Conservation (phyloP, 1,140 invertebrate genomes). For the Trichoplusia ni region DNA sequence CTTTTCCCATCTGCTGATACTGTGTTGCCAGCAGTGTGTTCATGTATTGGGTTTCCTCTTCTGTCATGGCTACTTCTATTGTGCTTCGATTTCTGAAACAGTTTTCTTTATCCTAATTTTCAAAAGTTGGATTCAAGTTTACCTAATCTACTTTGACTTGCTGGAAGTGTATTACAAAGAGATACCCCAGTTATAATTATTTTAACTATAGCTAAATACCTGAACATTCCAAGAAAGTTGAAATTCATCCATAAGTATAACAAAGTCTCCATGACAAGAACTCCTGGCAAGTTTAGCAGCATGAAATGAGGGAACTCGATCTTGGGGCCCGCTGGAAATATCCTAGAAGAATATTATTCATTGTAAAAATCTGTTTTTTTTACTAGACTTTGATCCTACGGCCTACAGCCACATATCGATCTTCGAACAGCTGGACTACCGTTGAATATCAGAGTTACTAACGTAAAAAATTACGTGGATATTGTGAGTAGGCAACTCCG, state of each 20-base stretch:
- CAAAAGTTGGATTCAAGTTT: no score
- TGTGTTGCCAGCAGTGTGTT: slow-evolving; percentile 67
- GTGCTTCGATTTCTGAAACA: slow-evolving; percentile 52
- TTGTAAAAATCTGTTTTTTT: not conserved
- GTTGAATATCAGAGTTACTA: no score
- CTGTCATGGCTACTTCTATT: slow-evolving; percentile 58
- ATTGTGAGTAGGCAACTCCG: no score
- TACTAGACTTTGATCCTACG: no score
- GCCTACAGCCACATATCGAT: no score
- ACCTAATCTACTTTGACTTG: no score
- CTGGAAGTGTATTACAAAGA: no score
- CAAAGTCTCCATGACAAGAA: slow-evolving; percentile 82
- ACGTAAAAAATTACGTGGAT: no score
- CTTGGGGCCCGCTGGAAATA: slow-evolving; percentile 57
- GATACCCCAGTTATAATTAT: not conserved
- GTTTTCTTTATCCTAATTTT: not conserved
- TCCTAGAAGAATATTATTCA: slow-evolving; percentile 34
- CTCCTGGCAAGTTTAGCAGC: slow-evolving; percentile 77
- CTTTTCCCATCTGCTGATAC: slow-evolving; percentile 83
- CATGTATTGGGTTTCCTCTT: slow-evolving; percentile 62
- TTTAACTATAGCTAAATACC: slow-evolving; percentile 45
- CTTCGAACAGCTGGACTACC: no score
- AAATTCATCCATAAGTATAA: slow-evolving; percentile 82
- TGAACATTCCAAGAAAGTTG: slow-evolving; percentile 82
- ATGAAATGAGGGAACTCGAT: slow-evolving; percentile 81